phyloP scores from a whole-genome alignment of 2,888 invertebrate species.

The Scaptomyza flava region DNA sequence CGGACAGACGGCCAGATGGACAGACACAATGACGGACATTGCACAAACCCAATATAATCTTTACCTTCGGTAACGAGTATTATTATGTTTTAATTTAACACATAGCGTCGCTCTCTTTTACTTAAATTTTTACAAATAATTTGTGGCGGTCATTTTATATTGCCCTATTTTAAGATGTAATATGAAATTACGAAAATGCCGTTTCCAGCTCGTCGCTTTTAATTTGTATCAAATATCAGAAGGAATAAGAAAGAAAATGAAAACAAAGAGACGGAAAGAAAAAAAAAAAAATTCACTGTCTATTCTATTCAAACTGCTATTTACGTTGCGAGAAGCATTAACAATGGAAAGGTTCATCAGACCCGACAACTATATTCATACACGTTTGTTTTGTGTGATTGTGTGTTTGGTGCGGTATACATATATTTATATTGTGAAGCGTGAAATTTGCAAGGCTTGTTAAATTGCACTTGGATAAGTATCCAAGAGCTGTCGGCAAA shows the following conservation, averaged over 20 bases:
- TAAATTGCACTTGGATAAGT: slow-evolving; percentile 63
- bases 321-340: slow-evolving; percentile 17
- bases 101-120: not conserved
- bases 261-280: not conserved
- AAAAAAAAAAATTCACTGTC: slow-evolving; percentile 5
- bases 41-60: too few relatives aligned
- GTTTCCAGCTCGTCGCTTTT: slow-evolving; percentile 76
- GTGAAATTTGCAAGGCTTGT: slow-evolving; percentile 53
- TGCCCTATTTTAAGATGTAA: slow-evolving; percentile 11
- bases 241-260: not conserved
- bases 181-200: slow-evolving; percentile 28
- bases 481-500: slow-evolving; percentile 53
- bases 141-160: slow-evolving; percentile 22
- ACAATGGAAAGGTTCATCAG: slow-evolving; percentile 29
- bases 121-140: slow-evolving; percentile 28
- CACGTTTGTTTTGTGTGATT: not conserved
- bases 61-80: too few relatives aligned
- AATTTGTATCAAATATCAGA: slow-evolving; percentile 68
- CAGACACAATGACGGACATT: too few relatives aligned
- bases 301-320: slow-evolving; percentile 14
- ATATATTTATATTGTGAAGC: slow-evolving; percentile 5
- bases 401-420: not conserved
- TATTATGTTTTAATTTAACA: too few relatives aligned
- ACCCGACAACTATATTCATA: not conserved
- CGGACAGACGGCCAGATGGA: too few relatives aligned